phyloP scores from a whole-genome alignment of 2,113 vertebrate genomes.

The Cisticola juncidis region DNA sequence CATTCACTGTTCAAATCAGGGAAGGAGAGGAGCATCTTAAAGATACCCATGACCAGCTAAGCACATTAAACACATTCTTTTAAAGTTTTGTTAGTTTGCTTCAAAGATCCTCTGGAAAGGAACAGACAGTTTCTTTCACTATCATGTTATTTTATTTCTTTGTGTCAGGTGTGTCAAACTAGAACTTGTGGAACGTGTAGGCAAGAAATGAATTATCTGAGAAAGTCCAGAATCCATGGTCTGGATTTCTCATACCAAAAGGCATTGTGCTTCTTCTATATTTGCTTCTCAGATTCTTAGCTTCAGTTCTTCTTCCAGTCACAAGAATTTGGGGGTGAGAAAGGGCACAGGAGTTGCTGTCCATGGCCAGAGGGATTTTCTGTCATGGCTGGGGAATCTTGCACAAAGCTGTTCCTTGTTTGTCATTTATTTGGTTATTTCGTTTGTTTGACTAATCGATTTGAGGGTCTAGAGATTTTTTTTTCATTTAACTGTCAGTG shows the following conservation, averaged over 20 bases:
- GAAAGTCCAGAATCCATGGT: background rate
- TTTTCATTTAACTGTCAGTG: background rate
- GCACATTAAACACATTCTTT: background rate
- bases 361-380: background rate
- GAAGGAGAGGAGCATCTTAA: conserved; percentile 21
- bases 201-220: background rate
- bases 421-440: background rate
- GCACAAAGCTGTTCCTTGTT: background rate
- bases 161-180: background rate
- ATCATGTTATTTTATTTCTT: background rate
- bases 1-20: background rate
- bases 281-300: background rate
- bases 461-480: background rate
- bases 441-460: background rate
- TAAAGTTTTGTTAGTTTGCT: background rate
- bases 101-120: background rate
- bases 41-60: background rate
- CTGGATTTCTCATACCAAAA: background rate
- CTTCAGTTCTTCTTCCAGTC: background rate
- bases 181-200: background rate
- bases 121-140: background rate
- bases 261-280: background rate
- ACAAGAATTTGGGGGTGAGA: background rate
- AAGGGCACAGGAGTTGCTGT: background rate
- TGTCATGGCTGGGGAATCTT: background rate